Percentiles rank a stretch among this genome's conserved stretches.
Evolutionary conservation across 2,797 vertebrate species (phyloP).

Genomic region (Mus minutoides): DNA sequence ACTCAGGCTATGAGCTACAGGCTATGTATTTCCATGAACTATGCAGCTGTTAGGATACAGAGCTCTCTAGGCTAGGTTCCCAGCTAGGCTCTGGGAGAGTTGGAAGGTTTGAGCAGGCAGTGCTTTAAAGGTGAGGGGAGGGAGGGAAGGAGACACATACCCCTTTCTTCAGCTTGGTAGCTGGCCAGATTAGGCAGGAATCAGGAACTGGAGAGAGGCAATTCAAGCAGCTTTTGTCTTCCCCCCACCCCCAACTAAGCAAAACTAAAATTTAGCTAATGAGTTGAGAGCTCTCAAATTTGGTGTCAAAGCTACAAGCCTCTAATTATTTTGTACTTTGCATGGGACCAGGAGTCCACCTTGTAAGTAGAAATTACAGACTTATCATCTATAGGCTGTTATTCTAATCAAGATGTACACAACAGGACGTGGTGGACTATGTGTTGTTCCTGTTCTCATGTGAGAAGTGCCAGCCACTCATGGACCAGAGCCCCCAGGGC

Average conservation of each 20-base stretch:
- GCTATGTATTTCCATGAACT: background rate
- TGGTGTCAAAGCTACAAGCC: background rate
- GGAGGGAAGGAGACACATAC: background rate
- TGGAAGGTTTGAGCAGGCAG: background rate
- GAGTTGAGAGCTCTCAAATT: background rate
- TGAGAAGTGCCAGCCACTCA: background rate
- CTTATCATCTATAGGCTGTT: background rate
- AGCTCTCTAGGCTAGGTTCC: no score
- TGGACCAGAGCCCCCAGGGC: background rate
- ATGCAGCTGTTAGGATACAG: background rate
- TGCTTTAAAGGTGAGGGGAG: background rate
- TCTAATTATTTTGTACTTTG: background rate
- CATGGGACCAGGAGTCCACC: background rate
- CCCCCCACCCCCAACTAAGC: background rate
- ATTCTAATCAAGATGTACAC: background rate
- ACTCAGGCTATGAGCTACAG: background rate
- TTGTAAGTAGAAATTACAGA: slow-evolving; percentile 31
- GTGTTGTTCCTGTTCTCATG: background rate
- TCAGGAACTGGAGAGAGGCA: background rate
- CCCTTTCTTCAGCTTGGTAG: background rate
- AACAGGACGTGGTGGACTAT: background rate
- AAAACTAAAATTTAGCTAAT: background rate
- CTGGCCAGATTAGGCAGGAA: background rate
- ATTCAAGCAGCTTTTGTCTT: background rate
- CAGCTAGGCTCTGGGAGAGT: background rate